Percentiles rank a stretch among this genome's conserved stretches.
These are phyloP conservation scores for Ceyx erithaca DNA, from an alignment of 2,797 vertebrate genomes.

Conservation along the genomic window DNA sequence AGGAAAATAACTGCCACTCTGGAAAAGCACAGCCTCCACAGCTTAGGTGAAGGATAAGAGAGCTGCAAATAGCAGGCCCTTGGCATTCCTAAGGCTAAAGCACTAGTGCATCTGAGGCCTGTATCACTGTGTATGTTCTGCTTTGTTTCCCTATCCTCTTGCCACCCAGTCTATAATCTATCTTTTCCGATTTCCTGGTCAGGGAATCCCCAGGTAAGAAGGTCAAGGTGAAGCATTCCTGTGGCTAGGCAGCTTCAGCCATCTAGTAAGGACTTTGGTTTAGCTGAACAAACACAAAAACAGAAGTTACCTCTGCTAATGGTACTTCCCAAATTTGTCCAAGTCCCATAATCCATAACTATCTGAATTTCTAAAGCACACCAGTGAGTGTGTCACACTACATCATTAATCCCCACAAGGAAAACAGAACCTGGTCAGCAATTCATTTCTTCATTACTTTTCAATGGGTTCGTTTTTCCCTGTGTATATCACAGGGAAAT, in stretches of 20 bases:
- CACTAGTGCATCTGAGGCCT: background rate
- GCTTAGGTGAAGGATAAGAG: background rate
- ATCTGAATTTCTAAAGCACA: background rate
- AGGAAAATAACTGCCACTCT: background rate
- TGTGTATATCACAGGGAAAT: background rate
- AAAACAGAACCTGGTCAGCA: background rate
- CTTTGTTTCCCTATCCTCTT: background rate
- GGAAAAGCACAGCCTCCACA: background rate
- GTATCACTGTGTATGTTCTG: background rate
- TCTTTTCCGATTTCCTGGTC: background rate
- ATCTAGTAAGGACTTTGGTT: background rate
- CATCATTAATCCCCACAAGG: background rate
- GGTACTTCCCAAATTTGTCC: background rate
- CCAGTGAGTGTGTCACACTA: background rate
- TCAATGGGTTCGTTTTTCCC: background rate
- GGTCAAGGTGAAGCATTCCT: background rate
- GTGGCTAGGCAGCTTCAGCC: background rate
- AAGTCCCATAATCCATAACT: background rate
- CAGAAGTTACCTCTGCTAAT: background rate
- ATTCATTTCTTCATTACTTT: background rate
- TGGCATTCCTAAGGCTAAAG: background rate
- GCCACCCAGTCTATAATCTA: background rate
- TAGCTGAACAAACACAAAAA: background rate
- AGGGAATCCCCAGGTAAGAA: background rate
- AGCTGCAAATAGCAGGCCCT: background rate